phyloP scores from a whole-genome alignment of 2,888 invertebrate genomes.

The Mesochorus sp. region DNA sequence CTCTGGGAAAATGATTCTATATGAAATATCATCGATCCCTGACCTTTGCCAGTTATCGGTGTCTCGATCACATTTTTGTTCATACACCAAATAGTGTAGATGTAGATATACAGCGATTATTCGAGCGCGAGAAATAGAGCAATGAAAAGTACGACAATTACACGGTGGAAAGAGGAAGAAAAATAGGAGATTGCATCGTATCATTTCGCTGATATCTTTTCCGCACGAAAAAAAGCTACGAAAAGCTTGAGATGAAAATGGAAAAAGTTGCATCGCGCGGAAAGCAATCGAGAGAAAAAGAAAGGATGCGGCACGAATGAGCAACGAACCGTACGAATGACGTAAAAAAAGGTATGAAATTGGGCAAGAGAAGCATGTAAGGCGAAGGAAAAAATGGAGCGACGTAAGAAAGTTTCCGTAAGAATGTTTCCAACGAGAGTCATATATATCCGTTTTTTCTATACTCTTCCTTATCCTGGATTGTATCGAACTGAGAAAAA shows the following conservation, averaged over 20 bases:
- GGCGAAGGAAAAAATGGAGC: constrained; percentile 8
- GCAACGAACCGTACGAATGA: constrained; percentile 14
- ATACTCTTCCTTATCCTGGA: constrained; percentile 1
- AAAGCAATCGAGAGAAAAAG: neutral
- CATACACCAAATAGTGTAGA: no score
- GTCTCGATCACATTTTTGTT: neutral
- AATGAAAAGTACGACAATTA: neutral
- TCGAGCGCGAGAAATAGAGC: neutral
- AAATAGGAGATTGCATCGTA: neutral
- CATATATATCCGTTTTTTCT: neutral
- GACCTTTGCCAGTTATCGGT: constrained; percentile 54
- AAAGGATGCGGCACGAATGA: neutral
- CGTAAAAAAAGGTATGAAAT: constrained; percentile 12
- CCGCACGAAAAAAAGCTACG: neutral
- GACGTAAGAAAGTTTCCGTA: constrained; percentile 6
- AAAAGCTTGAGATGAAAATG: constrained; percentile 17
- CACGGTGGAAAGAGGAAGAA: neutral
- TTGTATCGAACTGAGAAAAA: no score
- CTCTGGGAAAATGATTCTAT: constrained; percentile 49
- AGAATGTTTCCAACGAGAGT: constrained; percentile 29
- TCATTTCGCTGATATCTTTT: neutral
- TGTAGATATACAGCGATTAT: no score
- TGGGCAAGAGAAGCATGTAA: constrained; percentile 8
- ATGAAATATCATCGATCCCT: constrained; percentile 35
- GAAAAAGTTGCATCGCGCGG: constrained; percentile 23